Evolutionary conservation across 2,113 vertebrate genomes (phyloP), one percentile per base, ranked within the genome.

Genomic region (Atrichornis clamosus): DNA sequence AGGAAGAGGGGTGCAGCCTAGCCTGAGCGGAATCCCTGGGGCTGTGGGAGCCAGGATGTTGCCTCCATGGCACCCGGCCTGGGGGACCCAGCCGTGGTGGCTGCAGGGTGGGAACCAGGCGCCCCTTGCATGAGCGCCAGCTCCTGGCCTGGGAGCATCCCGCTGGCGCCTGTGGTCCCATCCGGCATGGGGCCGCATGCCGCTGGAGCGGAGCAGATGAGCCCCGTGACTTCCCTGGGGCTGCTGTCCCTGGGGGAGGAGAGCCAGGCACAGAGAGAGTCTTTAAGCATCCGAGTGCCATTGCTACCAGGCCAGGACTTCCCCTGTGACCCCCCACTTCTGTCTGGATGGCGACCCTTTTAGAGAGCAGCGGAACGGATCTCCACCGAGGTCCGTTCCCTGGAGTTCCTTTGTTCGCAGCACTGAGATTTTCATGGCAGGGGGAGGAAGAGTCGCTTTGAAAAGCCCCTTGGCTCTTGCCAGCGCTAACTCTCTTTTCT

Each of bases 361-460:
- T 83, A 82, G 46, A 90, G 80, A 90, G 88, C 92, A 96, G 95
- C 10, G 44, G 90, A 93, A 94, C 49, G 60, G 93, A 94, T 96
- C 93, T 93, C 92, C 95, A 90, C 44, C 10, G 13, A 93, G 86
- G 96, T 96, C 93, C 41, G 56, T 95, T 90, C 96, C 96, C 95
- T 68, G 92, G 90, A 90, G 96, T 84, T 93, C 44, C 92, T 94
- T 95, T 96, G 95, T 96, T 94, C 1, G 0, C 15, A 1, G 68
- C 1, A 5, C 90, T 72, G 93, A 94, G 95, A 72, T 60, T 96
- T 96, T 77, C 85, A 15, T 96, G 94, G 95, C 95, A 89, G 95
- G 92, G 95, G 85, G 96, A 95, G 93, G 95, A 95, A 96, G 92
- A 95, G 93, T 15, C 0, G 75, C 96, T 94, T 95, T 94, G 93